Evolutionary conservation across 2,888 invertebrate genomes (phyloP).

Genomic region (Amorpha juglandis): DNA sequence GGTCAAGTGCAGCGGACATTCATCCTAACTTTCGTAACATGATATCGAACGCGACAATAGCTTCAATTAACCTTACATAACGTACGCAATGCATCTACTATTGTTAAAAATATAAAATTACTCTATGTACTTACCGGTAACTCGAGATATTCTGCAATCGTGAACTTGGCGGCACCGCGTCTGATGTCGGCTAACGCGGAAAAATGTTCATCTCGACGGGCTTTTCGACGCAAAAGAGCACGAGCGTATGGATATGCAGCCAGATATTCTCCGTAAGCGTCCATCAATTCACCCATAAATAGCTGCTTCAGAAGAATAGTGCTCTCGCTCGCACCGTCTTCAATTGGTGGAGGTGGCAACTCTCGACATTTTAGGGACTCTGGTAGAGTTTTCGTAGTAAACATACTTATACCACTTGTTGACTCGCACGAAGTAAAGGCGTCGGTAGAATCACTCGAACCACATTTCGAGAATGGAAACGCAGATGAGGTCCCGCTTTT

Average conservation of each 20-base stretch:
- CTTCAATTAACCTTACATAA: conserved; percentile 8
- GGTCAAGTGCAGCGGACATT: conserved; percentile 65
- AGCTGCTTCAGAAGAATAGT: conserved; percentile 81
- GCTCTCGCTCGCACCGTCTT: conserved; percentile 67
- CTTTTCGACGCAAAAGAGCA: conserved; percentile 86
- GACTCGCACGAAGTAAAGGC: conserved; percentile 79
- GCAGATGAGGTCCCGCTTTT: conserved; percentile 79
- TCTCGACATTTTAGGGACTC: conserved; percentile 70
- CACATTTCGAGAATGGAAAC: conserved; percentile 81
- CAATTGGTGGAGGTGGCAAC: conserved; percentile 67
- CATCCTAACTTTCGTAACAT: conserved; percentile 53
- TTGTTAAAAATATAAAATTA: conserved; percentile 34
- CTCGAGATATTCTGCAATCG: conserved; percentile 86
- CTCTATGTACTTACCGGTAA: conserved; percentile 86
- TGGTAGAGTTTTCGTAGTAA: conserved; percentile 66
- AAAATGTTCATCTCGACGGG: conserved; percentile 87
- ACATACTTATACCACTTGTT: conserved; percentile 74
- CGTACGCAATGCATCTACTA: not conserved
- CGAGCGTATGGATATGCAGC: conserved; percentile 85
- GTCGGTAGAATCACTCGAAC: conserved; percentile 76
- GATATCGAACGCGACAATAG: conserved; percentile 34
- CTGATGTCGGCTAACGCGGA: conserved; percentile 87
- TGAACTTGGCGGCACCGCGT: conserved; percentile 86
- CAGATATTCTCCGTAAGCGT: conserved; percentile 87
- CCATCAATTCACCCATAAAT: conserved; percentile 87